Percentiles rank a stretch among this genome's conserved stretches.
phyloP scores from a whole-genome alignment of 2,888 invertebrate genomes.

The Sylvicola cinctus region DNA sequence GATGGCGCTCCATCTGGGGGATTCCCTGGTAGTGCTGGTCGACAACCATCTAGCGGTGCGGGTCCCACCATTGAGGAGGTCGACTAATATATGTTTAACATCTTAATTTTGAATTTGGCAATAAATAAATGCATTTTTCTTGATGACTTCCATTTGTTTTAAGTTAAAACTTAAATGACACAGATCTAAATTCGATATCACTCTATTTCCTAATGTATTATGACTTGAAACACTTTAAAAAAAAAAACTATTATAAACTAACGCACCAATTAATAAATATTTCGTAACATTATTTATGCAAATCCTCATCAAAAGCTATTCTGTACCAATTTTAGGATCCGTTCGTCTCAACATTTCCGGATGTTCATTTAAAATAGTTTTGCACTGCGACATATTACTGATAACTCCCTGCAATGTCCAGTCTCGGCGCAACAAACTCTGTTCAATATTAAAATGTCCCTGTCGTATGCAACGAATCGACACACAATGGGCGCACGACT shows the following conservation, averaged over 20 bases:
- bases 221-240: too few relatives aligned
- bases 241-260: too few relatives aligned
- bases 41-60: conserved; percentile 25
- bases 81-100: conserved; percentile 30
- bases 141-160: neutral
- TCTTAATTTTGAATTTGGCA: neutral
- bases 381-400: conserved; percentile 37
- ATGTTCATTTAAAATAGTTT: conserved; percentile 30
- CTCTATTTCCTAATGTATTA: too few relatives aligned
- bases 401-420: conserved; percentile 54
- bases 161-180: too few relatives aligned
- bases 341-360: conserved; percentile 24
- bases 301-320: neutral
- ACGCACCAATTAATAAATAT: too few relatives aligned
- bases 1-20: conserved; percentile 44
- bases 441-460: conserved; percentile 56
- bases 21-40: conserved; percentile 31
- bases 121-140: neutral
- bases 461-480: conserved; percentile 62
- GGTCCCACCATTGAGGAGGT: conserved; percentile 88
- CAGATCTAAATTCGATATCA: too few relatives aligned
- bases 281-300: neutral
- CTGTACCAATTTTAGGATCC: neutral
- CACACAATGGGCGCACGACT: conserved; percentile 60
- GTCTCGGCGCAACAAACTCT: conserved; percentile 62